Evolutionary conservation across 2,888 invertebrate genomes (phyloP), one percentile per base, ranked within the genome.

Genomic region (Trichopoda pennipes): DNA sequence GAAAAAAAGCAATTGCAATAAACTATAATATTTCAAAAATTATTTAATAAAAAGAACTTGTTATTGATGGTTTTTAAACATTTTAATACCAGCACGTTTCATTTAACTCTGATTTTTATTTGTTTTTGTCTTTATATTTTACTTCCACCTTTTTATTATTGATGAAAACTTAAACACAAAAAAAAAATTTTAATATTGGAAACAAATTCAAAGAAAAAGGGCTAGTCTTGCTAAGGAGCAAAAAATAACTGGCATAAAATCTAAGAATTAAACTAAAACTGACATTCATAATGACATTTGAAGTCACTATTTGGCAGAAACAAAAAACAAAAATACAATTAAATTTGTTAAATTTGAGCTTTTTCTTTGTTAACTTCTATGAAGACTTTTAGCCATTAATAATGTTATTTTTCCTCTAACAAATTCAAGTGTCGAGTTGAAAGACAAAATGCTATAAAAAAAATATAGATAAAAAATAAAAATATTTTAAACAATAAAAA

Each of bases 211-310:
- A 78, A 64, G 3, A 58, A 79, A 75, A 79, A 82, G 79, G 82
- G 82, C 70, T 82, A 79, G 82, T 72, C 82, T 55, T n/a, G 32
- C 2, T 28, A 4, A 51, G 21, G 1, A 49, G n/a, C n/a, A 28
- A 14, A 44, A 63, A 21, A 55, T 16, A 49, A 58, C 23, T 14
- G 53, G 32, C 10, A 44, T 1, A 66, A 49, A 47, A 78, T 70
- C 10, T 60, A 56, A 82, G 79, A 82, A 82, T 76, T 76, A 76
- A 79, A 79, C 72, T 72, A 79, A 82, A 82, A 79, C 75, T 82
- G 82, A 73, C 82, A 82, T 82, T 82, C 79, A 76, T 76, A 79
- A 75, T 82, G 82, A 79, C 82, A 79, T 82, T 82, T 82, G 61
- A 68, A 79, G 66, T 60, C 70, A 75, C 63, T 68, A 60, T 72